phyloP scores from a whole-genome alignment of 2,113 vertebrate species.

The Stercorarius parasiticus region DNA sequence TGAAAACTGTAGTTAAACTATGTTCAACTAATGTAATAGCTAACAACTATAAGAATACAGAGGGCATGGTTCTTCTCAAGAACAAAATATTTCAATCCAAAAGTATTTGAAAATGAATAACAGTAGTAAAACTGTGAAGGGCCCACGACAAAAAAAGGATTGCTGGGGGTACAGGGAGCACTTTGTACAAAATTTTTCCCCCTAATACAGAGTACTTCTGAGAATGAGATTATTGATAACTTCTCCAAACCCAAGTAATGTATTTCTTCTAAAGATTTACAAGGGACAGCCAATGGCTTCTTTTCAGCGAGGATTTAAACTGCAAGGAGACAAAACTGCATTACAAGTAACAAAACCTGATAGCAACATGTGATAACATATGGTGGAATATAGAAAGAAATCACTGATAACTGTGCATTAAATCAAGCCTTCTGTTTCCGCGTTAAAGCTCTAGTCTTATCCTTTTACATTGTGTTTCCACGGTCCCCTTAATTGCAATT shows the following conservation, averaged over 20 bases:
- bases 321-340: background rate
- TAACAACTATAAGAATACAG: background rate
- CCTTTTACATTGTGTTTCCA: background rate
- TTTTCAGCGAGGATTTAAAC: background rate
- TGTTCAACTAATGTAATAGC: conserved; percentile 24
- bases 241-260: background rate
- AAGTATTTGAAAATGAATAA: background rate
- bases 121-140: background rate
- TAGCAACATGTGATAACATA: background rate
- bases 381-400: background rate
- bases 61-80: background rate
- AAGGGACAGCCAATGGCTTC: background rate
- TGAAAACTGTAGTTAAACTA: conserved; percentile 63
- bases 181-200: background rate
- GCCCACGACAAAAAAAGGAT: background rate
- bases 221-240: background rate
- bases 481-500: background rate
- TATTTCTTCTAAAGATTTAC: conserved; percentile 3
- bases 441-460: background rate
- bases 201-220: background rate
- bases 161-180: background rate
- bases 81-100: background rate
- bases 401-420: background rate
- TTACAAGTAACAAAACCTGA: background rate
- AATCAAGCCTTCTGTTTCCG: background rate